Evolutionary conservation across 2,113 vertebrate species (phyloP).

Genomic region (Rhombomys opimus): DNA sequence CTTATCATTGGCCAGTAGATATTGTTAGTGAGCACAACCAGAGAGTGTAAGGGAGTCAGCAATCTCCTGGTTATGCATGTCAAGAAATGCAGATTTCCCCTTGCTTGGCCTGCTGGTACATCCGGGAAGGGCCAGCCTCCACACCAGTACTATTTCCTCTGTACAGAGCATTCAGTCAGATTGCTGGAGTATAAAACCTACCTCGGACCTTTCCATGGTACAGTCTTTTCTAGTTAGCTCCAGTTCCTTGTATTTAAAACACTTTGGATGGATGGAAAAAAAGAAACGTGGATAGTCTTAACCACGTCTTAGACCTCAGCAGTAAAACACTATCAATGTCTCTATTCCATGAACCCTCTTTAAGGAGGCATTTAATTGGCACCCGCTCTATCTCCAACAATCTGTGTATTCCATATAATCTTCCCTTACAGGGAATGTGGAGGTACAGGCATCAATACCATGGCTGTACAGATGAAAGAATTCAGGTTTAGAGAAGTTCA

Average conservation of each 20-base stretch:
- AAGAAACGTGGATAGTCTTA: not conserved
- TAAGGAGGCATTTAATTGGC: not conserved
- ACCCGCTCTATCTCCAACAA: not conserved
- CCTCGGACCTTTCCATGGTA: not conserved
- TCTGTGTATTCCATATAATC: not conserved
- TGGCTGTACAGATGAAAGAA: not conserved
- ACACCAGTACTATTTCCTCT: no score
- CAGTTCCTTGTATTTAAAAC: not conserved
- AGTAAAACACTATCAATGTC: not conserved
- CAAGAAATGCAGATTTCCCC: not conserved
- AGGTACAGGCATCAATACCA: not conserved
- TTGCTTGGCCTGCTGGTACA: fast-evolving
- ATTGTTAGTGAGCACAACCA: not conserved
- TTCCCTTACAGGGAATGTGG: not conserved
- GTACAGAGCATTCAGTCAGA: not conserved
- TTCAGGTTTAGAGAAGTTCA: not conserved
- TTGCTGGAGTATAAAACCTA: not conserved
- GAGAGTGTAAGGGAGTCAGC: fast-evolving
- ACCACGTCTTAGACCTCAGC: fast-evolving
- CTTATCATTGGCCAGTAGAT: not conserved
- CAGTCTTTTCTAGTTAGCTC: not conserved
- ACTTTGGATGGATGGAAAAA: not conserved
- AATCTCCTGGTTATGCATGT: not conserved
- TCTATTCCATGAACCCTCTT: not conserved
- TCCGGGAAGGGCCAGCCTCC: not conserved